phyloP scores from a whole-genome alignment of 1,140 invertebrate species.

The Zaprionus vittiger region DNA sequence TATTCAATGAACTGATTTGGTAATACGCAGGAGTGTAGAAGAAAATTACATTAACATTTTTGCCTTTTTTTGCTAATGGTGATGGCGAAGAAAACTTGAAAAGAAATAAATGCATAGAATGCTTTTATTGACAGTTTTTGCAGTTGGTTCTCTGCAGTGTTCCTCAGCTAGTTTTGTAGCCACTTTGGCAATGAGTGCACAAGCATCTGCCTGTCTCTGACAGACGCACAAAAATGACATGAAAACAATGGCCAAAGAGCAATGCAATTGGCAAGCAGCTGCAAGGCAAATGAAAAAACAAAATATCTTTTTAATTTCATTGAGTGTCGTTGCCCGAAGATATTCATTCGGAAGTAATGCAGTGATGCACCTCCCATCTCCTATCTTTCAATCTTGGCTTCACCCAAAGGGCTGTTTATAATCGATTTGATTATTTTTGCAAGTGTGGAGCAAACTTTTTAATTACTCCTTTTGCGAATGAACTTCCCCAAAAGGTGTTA shows the following conservation, averaged over 20 bases:
- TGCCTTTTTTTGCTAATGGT: slow-evolving; percentile 23
- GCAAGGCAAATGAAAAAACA: slow-evolving; percentile 28
- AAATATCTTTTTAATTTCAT: slow-evolving; percentile 65
- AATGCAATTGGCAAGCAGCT: slow-evolving; percentile 61
- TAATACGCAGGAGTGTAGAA: slow-evolving; percentile 13
- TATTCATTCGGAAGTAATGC: background rate
- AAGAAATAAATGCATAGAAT: slow-evolving; percentile 68
- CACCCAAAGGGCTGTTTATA: slow-evolving; percentile 48
- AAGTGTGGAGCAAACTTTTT: slow-evolving; percentile 67
- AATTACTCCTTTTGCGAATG: slow-evolving; percentile 68
- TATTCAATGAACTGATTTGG: slow-evolving; percentile 49
- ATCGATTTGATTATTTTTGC: slow-evolving; percentile 76
- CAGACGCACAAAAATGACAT: slow-evolving; percentile 39
- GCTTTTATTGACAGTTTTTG: slow-evolving; percentile 73
- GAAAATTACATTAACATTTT: slow-evolving; percentile 60
- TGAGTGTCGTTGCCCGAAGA: slow-evolving; percentile 39
- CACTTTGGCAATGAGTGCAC: slow-evolving; percentile 50
- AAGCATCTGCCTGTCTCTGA: slow-evolving; percentile 59
- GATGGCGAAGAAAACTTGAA: slow-evolving; percentile 38
- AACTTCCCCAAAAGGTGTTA: slow-evolving; percentile 69
- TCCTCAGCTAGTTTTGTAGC: slow-evolving; percentile 35
- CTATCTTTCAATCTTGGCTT: background rate
- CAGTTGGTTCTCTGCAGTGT: slow-evolving; percentile 23
- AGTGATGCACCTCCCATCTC: background rate
- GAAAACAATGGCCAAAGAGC: slow-evolving; percentile 63